Base-by-base conservation (phyloP, 2,888 invertebrate genomes). In the Oscheius sp. region DNA sequence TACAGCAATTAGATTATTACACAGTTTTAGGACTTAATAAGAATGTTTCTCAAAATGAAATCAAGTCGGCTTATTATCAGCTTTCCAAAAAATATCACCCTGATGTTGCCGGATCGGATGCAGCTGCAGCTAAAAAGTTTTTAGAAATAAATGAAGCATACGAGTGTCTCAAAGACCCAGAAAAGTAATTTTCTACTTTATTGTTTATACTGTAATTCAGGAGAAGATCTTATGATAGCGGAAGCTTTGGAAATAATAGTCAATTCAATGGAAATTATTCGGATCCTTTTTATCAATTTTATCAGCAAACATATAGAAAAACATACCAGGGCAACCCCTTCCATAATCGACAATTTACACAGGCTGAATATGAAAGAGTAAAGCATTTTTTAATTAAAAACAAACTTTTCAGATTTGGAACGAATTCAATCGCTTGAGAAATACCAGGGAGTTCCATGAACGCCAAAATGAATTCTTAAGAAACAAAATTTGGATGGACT, bases 371-470 rank as follows among this genome's bases (percentile, higher is more conserved):
- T 42, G 45, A 64, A 27, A 33, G 69, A 42, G 69, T 69, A 10
- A 10, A 53, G 20, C 17, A 17, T 4, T 48, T 48, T 20, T 2
- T 48, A 25, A 23, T 23, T 23, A 25, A 42, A n/a, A 42, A n/a
- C 15, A 6, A 25, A 31, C 34, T 25, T 68, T 34, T 71, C 65
- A 20, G 73, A 73, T 69, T 58, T 77, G 27, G 74, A 70, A 52
- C 64, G 65, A 55, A 50, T 77, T 64, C 73, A 73, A 65, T 69
- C 66, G 46, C 39, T 6, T 69, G 45, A 33, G 46, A 39, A 64
- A 69, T n/a, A 27, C 63, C 33, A 25, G 52, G 3, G 34, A 61
- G 10, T 52, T 27, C 8, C 34, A 63, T 27, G 64, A 63, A 25
- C 63, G 53, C 31, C 27, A 31, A 15, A 55, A 42, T 29, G 64